Base-by-base conservation (phyloP, 1,140 invertebrate genomes). In the Lethocerus indicus region DNA sequence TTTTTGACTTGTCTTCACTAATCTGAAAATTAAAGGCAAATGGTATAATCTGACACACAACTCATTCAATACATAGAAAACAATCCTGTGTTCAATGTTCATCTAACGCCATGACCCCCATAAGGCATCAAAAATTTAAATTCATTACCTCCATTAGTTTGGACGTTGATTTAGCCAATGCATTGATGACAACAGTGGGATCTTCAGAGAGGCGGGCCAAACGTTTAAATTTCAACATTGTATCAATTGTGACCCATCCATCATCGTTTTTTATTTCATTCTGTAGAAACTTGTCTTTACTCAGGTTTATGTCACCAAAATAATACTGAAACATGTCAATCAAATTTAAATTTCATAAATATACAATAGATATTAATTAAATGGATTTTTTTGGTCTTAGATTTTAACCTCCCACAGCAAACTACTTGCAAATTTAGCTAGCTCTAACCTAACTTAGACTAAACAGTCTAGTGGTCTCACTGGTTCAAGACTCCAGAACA, bases 221-320 rank as follows among this genome's bases (percentile, higher is more conserved):
- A 23, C 89, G 72, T 59, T 94, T 92, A 60, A 96, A 97, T 52
- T 79, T 92, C 25, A 87, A 67, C 66, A 97, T 76, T 1, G 83
- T 75, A 1, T 81, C 75, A 29, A 96, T 61, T 1, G 86, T 75
- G 23, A 97, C 73, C 91, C 90, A 96, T 7, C 92, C 92, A 57
- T 91, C 78, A 57, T 93, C 83, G 52, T 83, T 65, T 57, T 80
- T 81, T 1, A 86, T 75, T 66, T 92, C 78, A 54, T 87, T 80
- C 53, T 78, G 76, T 2, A 96, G 66, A 61, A 95, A 96, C 61
- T 88, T 92, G 61, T 97, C 92, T 53, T 78, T 74, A 5, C 79
- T 76, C 36, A 96, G 71, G 64, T 96, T 97, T 2, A 83, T 74
- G 63, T 97, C 85, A 48, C 91, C 75, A 65, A 84, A 84, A 52